phyloP scores from a whole-genome alignment of 2,113 vertebrate species.

The Tamias sibiricus region DNA sequence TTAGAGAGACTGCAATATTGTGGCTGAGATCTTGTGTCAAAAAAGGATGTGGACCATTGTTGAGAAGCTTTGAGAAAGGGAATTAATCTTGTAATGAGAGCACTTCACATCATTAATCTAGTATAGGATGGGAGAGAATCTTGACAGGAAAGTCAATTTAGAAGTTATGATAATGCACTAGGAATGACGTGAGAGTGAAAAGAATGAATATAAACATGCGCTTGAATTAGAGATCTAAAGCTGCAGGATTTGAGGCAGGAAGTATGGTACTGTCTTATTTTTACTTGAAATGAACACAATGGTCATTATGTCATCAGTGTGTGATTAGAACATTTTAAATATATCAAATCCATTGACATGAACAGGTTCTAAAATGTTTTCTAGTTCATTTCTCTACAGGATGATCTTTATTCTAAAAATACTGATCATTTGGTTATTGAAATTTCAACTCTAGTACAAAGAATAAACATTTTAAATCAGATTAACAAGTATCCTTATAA shows the following conservation, averaged over 20 bases:
- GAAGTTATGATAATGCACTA: not conserved
- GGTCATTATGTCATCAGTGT: not conserved
- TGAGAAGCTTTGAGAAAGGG: not conserved
- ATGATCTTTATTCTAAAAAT: constrained; percentile 21
- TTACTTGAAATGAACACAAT: not conserved
- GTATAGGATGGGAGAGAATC: not conserved
- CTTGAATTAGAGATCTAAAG: not conserved
- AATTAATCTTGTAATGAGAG: not conserved
- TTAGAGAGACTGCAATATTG: not conserved
- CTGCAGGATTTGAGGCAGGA: not conserved
- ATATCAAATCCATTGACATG: constrained; percentile 1
- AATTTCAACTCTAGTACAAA: constrained; percentile 12
- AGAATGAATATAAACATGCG: not conserved
- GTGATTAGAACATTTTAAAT: constrained; percentile 11
- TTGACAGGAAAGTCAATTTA: not conserved
- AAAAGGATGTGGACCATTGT: not conserved
- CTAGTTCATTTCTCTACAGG: constrained; percentile 12
- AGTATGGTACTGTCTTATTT: not conserved
- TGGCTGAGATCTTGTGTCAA: not conserved
- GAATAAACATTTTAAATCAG: too few relatives aligned
- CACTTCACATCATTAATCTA: not conserved
- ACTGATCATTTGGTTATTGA: constrained; percentile 15
- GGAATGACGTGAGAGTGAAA: not conserved
- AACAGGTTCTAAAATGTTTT: constrained; percentile 38
- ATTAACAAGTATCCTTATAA: not conserved